These are phyloP conservation scores for Xiphophorus hellerii DNA, from an alignment of 2,113 vertebrate species.

Conservation along the genomic window DNA sequence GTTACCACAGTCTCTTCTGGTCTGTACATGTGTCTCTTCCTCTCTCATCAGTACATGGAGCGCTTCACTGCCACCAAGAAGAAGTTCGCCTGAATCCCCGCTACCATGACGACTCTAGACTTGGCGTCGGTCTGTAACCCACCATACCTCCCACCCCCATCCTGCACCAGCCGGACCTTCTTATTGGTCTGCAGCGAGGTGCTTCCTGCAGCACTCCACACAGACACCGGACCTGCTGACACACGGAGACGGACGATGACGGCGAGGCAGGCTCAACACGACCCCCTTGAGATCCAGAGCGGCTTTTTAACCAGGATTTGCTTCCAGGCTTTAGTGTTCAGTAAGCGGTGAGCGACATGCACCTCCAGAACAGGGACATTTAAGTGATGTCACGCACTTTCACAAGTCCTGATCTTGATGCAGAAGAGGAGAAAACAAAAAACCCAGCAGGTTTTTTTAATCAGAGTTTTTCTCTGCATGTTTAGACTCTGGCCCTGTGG, in stretches of 20 bases:
- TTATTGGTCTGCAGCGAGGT: conserved; percentile 15
- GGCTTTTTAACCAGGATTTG: too few species aligned
- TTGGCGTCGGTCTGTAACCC: not conserved
- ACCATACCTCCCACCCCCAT: not conserved
- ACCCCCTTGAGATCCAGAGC: too few species aligned
- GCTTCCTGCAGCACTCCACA: not conserved
- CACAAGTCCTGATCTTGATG: not conserved
- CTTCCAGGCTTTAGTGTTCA: too few species aligned
- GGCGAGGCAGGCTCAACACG: too few species aligned
- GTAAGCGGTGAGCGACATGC: too few species aligned
- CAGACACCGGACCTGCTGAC: not conserved
- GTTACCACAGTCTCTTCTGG: not conserved
- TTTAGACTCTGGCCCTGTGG: too few species aligned
- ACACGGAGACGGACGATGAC: not conserved
- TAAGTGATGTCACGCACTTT: not conserved
- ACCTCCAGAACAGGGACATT: not conserved
- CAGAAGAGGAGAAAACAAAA: too few species aligned
- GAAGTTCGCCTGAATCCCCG: conserved; percentile 88
- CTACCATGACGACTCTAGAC: not conserved
- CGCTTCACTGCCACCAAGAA: conserved; percentile 98
- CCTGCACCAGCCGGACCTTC: conserved; percentile 2
- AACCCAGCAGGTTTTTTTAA: too few species aligned
- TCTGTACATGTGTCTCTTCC: not conserved
- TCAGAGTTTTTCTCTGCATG: too few species aligned
- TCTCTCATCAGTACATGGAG: conserved; percentile 91